Conservation (phyloP, 1,140 invertebrate genomes). For the Cecropterus lyciades region DNA sequence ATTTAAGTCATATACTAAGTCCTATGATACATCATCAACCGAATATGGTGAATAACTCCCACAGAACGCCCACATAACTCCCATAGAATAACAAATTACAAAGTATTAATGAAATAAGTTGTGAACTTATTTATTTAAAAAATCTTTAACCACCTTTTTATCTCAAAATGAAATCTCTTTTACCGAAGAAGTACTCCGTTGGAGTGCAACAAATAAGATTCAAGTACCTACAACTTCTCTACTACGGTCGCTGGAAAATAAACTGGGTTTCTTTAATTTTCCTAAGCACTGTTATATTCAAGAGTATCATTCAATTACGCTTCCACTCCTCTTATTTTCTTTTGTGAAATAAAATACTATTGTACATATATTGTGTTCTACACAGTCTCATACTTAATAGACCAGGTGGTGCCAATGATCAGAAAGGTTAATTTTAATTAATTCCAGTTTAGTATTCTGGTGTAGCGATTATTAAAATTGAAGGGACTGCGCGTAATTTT, state of each 20-base stretch:
- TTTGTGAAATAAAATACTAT: conserved; percentile 13
- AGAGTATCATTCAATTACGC: conserved; percentile 19
- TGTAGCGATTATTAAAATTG: too few relatives aligned
- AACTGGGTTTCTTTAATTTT: conserved; percentile 29
- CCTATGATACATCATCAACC: too few relatives aligned
- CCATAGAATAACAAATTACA: neutral
- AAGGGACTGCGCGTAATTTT: too few relatives aligned
- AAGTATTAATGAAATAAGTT: too few relatives aligned
- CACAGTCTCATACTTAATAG: neutral
- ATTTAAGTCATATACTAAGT: too few relatives aligned
- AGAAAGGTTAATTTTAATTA: neutral
- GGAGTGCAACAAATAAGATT: conserved; percentile 18
- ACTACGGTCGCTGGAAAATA: conserved; percentile 7
- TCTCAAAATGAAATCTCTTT: neutral
- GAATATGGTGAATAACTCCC: too few relatives aligned
- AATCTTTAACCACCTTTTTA: neutral
- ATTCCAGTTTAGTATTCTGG: too few relatives aligned
- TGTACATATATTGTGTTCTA: neutral
- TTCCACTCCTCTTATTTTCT: conserved; percentile 14
- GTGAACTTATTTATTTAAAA: too few relatives aligned
- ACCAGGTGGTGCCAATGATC: conserved; percentile 1
- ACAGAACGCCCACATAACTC: too few relatives aligned
- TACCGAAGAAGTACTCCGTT: conserved; percentile 1
- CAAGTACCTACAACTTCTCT: conserved; percentile 4
- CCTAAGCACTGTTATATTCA: conserved; percentile 29